Evolutionary conservation across 2,113 vertebrate genomes (phyloP).

Genomic region (Mormyrus iriodes): DNA sequence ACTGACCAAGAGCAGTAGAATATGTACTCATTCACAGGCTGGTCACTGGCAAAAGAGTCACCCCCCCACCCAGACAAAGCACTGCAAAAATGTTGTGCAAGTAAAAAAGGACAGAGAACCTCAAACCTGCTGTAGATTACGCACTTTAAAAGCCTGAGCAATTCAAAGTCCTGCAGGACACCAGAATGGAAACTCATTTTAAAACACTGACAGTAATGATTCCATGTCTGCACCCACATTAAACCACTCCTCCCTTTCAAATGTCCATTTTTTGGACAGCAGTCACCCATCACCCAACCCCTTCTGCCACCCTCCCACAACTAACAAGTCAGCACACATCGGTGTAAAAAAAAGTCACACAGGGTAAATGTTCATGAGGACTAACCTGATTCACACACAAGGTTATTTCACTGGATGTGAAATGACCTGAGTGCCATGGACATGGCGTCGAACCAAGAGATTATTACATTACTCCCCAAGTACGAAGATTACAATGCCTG

Average conservation of each 20-base stretch:
- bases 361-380: not conserved
- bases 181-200: constrained; percentile 2
- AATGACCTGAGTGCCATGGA: not conserved
- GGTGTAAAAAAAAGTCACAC: not conserved
- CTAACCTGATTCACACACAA: not conserved
- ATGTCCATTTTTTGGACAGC: not conserved
- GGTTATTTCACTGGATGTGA: not conserved
- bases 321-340: not conserved
- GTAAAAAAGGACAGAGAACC: not conserved
- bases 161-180: not conserved
- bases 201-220: not conserved
- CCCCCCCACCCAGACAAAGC: not conserved
- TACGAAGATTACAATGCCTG: not conserved
- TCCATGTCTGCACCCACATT: not conserved
- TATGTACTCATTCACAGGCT: constrained; percentile 24
- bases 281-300: not conserved
- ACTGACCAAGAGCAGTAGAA: not conserved
- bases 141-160: not conserved
- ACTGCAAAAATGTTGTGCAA: not conserved
- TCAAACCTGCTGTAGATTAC: not conserved
- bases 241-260: not conserved
- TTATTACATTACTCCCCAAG: not conserved
- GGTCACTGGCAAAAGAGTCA: constrained; percentile 30
- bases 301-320: not conserved
- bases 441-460: not conserved